Evolutionary conservation across 92 coral and sea anemone species (phyloP), one percentile per base, ranked within the genome.

Genomic region (Phenganax stokvisi): DNA sequence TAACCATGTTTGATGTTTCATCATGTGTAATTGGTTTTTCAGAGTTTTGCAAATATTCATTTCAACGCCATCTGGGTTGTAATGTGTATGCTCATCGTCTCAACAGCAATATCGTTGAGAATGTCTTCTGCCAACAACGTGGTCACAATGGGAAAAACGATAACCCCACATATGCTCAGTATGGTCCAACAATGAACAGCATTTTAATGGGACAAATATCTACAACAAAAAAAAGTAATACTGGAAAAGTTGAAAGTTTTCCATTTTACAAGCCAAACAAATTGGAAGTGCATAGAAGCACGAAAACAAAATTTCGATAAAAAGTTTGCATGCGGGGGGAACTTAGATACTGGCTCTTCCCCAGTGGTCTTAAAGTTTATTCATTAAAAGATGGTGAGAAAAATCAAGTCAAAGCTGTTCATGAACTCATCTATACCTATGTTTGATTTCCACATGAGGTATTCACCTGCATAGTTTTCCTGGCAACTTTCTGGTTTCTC

Each of bases 71-170:
- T 79, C 85, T 79, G 20, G 85, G 84, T 16, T 78, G 87, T 58
- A 58, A 69, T 5, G 56, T 79, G 9, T 65, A 69, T 8, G 55
- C 87, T 25, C 72, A 62, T 11, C 54, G 81, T 74, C 77, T 83
- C 52, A 86, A 82, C 70, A 84, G 79, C 60, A 81, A 86, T 59
- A 68, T 82, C 11, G 54, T 85, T 7, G 88, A 85, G 31, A 86
- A 86, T 61, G 44, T 74, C 13, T 82, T 81, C 74, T 62, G 86
- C 59, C 71, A 47, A 56, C 54, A 83, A 57, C 75, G 89, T 67
- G 77, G 90, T 61, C 15, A 55, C 3, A 83, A 87, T 72, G 84
- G 87, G 6, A 84, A 86, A 70, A 85, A 76, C 63, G 76, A 86
- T 55, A 81, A 81, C 70, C 83, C 86, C 25, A 75, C 76, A 8